These are phyloP conservation scores for Cryptomyrus ogoouensis DNA, from an alignment of 2,113 vertebrate species.

Conservation along the genomic window DNA sequence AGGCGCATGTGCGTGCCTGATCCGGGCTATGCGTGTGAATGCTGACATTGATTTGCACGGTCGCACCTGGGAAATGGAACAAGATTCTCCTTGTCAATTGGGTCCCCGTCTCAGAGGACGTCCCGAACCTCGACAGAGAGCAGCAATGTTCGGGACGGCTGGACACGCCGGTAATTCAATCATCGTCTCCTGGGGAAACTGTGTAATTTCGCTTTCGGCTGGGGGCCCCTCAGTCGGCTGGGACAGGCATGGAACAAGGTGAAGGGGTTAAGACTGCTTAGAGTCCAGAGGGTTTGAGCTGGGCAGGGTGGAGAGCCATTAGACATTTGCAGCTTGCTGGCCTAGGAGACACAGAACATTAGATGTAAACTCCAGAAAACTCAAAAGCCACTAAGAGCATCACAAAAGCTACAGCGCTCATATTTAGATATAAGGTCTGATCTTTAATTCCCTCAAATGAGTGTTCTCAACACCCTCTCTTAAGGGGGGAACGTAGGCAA, in stretches of 20 bases:
- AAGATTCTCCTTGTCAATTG: background rate
- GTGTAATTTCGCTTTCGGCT: background rate
- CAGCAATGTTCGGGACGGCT: background rate
- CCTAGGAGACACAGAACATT: background rate
- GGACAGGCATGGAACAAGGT: background rate
- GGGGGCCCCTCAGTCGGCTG: background rate
- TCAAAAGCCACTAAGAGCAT: background rate
- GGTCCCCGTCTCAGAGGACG: background rate
- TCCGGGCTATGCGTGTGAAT: background rate
- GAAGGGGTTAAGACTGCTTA: background rate
- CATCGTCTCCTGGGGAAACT: background rate
- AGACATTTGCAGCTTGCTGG: background rate
- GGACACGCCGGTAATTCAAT: constrained; percentile 1
- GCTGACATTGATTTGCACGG: background rate
- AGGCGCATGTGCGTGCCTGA: background rate
- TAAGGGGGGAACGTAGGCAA: constrained; percentile 40
- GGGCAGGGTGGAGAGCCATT: background rate
- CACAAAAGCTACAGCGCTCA: background rate
- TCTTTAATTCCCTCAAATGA: constrained; percentile 82
- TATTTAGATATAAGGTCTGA: constrained; percentile 49
- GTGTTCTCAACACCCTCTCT: constrained; percentile 74
- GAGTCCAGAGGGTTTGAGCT: background rate
- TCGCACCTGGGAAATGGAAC: background rate
- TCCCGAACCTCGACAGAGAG: background rate
- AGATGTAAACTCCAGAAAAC: background rate